These are phyloP conservation scores for Brachionus rubens DNA, from an alignment of 1,140 invertebrate species.

Conservation along the genomic window DNA sequence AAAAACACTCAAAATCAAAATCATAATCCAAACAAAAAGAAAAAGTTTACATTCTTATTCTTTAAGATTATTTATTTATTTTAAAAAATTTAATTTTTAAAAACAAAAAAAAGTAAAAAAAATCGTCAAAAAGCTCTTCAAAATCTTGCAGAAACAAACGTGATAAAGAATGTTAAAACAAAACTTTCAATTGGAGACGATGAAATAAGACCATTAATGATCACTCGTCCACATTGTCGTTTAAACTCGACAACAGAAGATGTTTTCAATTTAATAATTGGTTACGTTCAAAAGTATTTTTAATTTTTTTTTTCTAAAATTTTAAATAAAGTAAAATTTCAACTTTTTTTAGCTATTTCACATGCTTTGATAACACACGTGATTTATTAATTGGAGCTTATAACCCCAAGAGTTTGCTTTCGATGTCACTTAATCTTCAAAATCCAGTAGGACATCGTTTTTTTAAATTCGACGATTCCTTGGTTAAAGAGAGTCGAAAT, in stretches of 20 bases:
- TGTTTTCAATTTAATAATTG: conserved; percentile 32
- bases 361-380: conserved; percentile 13
- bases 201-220: neutral
- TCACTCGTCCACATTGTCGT: neutral
- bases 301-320: neutral
- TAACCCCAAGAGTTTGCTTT: conserved; percentile 1
- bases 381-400: conserved; percentile 1
- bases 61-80: neutral
- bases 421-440: neutral
- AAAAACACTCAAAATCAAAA: conserved; percentile 24
- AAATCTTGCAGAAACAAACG: conserved; percentile 22
- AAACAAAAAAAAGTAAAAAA: conserved; percentile 29
- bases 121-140: conserved; percentile 17
- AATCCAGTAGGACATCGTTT: neutral
- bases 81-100: neutral
- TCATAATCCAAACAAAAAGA: conserved; percentile 25
- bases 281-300: conserved; percentile 30
- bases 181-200: conserved; percentile 11
- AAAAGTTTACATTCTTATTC: neutral
- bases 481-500: conserved; percentile 32
- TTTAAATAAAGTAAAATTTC: neutral
- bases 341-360: conserved; percentile 34
- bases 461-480: conserved; percentile 14
- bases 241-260: neutral
- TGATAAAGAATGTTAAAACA: neutral